Evolutionary conservation across 2,113 vertebrate species (phyloP).

Genomic region (Trachemys scripta): DNA sequence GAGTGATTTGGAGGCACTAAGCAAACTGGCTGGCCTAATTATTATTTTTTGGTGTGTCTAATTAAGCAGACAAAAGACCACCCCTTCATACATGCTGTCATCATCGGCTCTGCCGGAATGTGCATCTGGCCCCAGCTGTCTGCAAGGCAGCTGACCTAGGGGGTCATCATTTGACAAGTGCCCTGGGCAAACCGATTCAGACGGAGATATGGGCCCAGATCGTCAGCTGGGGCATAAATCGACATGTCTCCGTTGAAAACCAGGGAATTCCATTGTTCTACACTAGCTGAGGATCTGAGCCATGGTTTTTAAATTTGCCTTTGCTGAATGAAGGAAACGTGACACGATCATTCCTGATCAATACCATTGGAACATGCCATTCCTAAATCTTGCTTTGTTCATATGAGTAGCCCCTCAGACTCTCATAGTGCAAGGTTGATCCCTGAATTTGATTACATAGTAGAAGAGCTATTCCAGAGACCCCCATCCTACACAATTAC

Average conservation of each 20-base stretch:
- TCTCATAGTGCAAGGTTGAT: not conserved
- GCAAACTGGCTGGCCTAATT: slow-evolving; percentile 73
- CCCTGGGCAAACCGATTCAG: not conserved
- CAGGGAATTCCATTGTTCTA: accelerated
- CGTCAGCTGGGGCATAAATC: not conserved
- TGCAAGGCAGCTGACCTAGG: slow-evolving; percentile 46
- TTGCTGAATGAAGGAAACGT: not conserved
- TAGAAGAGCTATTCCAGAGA: not conserved
- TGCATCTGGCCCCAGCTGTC: slow-evolving; percentile 55
- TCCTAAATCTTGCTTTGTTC: not conserved
- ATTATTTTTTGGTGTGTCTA: slow-evolving; percentile 75
- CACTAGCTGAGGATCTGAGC: not conserved
- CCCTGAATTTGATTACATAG: not conserved
- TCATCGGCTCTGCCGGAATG: slow-evolving; percentile 48
- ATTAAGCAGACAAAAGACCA: slow-evolving; percentile 70
- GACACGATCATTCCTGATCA: not conserved
- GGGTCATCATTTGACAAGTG: not conserved
- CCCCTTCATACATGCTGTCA: slow-evolving; percentile 46
- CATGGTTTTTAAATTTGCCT: not conserved
- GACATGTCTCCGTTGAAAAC: not conserved
- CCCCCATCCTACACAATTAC: not conserved
- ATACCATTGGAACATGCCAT: not conserved
- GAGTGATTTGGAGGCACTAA: slow-evolving; percentile 39
- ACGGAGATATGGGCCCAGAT: not conserved
- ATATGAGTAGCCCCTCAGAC: not conserved